phyloP scores from a whole-genome alignment of 2,113 vertebrate species.

The Onychostruthus taczanowskii region DNA sequence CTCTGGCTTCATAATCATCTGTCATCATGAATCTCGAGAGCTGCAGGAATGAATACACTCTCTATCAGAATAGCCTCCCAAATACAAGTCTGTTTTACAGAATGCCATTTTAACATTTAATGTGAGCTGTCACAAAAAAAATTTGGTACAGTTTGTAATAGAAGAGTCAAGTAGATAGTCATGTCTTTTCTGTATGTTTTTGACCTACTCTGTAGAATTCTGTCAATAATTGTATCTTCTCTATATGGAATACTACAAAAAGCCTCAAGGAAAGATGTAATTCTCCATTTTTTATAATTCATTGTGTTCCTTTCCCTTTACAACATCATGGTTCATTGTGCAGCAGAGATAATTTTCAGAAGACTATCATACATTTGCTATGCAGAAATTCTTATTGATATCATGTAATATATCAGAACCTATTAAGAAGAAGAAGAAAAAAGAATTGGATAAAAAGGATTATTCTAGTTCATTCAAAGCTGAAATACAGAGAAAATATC shows the following conservation, averaged over 20 bases:
- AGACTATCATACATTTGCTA: neutral
- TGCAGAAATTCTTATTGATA: neutral
- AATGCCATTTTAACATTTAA: neutral
- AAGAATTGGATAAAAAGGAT: neutral
- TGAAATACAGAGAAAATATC: constrained; percentile 4
- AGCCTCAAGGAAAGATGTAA: neutral
- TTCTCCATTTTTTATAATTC: neutral
- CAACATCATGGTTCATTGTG: neutral
- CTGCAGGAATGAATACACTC: neutral
- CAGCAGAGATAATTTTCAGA: constrained; percentile 37
- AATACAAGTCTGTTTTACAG: neutral
- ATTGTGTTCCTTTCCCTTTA: constrained; percentile 20
- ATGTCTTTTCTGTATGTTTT: neutral
- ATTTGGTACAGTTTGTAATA: neutral
- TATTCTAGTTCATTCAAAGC: neutral
- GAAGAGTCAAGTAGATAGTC: neutral
- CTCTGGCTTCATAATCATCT: neutral
- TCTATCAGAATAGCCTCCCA: neutral
- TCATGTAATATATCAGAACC: constrained; percentile 9
- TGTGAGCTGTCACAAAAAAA: neutral
- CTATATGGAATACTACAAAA: neutral
- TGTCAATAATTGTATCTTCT: constrained; percentile 8
- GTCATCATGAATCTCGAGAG: neutral
- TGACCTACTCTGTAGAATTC: neutral
- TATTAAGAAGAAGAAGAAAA: constrained; percentile 33